Base-by-base conservation (phyloP, 2,113 vertebrate genomes). In the Cariama cristata region DNA sequence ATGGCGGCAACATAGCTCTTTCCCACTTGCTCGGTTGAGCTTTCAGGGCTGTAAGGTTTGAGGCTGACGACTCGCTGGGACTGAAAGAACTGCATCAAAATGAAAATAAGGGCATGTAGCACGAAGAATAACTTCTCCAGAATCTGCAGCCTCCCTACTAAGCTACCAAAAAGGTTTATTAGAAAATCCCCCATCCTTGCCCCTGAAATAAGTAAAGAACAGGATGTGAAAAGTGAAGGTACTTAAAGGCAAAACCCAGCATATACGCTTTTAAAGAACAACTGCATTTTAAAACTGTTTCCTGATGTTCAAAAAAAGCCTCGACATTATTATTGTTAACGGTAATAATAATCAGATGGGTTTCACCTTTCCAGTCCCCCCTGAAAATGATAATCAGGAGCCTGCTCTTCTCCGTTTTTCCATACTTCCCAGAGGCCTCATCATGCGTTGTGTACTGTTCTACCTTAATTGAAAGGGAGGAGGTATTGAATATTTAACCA, bases 391-490 rank as follows among this genome's bases (percentile, higher is more conserved):
- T 91, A 95, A 97, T 97, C 79, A 94, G 71, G 58, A 92, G 63
- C 47, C 92, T 85, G 86, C 66, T 95, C 91, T 68, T 95, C 92
- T 88, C 85, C 0, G 5, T 81, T 96, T 97, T 96, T 91, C 95
- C 62, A 9, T 87, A 87, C 95, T 96, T 97, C 96, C 96, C 96
- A 97, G 68, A 95, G 96, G 96, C 94, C 97, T 95, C 96, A 92
- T 96, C 97, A 97, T 2, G 8, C 23, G 0, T 62, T 87, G 90
- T 85, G 92, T 84, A 89, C 90, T 92, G 60, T 68, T 96, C 77
- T 86, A 95, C 92, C 97, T 97, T 97, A 97, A 97, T 96, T 97
- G 97, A 97, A 97, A 97, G 95, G 96, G 97, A 96, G 95, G 96
- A 95, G 94, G 94, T 96, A 96, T 93, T 97, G 94, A 97, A 97